phyloP scores from a whole-genome alignment of 2,113 vertebrate genomes.

The Microtus oregoni region DNA sequence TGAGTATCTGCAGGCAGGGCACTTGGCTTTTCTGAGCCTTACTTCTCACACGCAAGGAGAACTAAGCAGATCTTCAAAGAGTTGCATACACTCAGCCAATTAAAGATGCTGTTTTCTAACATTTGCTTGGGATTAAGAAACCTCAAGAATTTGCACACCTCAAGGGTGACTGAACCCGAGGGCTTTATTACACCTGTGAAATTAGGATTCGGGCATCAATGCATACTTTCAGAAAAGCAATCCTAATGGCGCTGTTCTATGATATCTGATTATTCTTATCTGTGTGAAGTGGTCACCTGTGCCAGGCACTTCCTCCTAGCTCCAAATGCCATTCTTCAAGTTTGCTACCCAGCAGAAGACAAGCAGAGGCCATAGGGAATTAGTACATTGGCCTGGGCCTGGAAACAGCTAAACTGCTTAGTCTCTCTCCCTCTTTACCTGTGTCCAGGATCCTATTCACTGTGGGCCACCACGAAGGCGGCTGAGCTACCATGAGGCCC shows the following conservation, averaged over 20 bases:
- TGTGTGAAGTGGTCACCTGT: rapidly evolving
- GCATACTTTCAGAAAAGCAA: background rate
- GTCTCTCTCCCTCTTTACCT: too few relatives aligned
- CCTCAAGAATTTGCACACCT: background rate
- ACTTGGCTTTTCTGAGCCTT: background rate
- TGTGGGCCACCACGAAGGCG: background rate
- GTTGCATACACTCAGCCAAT: too few relatives aligned
- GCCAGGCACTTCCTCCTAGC: background rate
- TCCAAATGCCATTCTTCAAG: background rate
- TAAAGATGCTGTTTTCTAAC: background rate
- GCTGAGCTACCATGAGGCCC: too few relatives aligned
- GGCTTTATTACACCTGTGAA: background rate
- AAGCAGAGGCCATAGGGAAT: too few relatives aligned
- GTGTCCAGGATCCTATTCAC: background rate
- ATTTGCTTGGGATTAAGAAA: background rate
- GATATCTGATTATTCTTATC: background rate
- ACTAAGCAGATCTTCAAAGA: background rate
- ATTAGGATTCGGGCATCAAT: background rate
- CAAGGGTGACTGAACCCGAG: too few relatives aligned
- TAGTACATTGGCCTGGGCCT: background rate
- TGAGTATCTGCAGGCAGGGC: background rate
- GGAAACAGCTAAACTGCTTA: background rate
- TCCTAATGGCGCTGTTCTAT: background rate
- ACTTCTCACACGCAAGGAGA: background rate
- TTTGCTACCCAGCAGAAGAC: background rate